Base-by-base conservation (phyloP, 2,888 invertebrate species). In the Parnassius apollo region DNA sequence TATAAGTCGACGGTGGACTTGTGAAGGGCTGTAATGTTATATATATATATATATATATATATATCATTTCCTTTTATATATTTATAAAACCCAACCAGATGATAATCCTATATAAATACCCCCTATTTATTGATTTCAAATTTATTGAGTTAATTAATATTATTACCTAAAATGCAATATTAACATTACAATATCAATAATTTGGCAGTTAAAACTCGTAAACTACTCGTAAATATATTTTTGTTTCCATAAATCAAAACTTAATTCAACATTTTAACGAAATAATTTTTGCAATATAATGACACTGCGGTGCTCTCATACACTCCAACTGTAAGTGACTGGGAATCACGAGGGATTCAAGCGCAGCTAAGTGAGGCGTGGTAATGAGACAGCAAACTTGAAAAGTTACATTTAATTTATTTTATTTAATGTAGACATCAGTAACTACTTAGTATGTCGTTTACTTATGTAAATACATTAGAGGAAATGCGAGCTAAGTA, bases 371-470 rank as follows among this genome's bases (percentile, higher is more conserved):
- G 58, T 57, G 57, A 64, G 64, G 56, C 57, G 57, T 56, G 60
- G 53, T 64, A 65, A 70, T 69, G 68, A 65, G 65, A 65, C 67
- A 61, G 60, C 68, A 61, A 68, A 68, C 68, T 69, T 65, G 45
- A 62, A 63, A 70, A 70, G 65, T 69, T 63, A 61, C 68, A 66
- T 70, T 67, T 68, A 68, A 68, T 67, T 65, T 64, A 56, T 60
- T n/a, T n/a, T n/a, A n/a, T n/a, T n/a, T 66, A 67, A 65, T 67
- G 66, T 66, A 64, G 66, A 68, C 68, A 67, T 64, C 66, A 68
- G 65, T 67, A 58, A 65, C 59, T 64, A 64, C 65, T 66, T 63
- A 64, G 62, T 25, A 52, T 42, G 46, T 51, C 18, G 53, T 53
- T 65, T 64, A 54, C 57, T 58, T 66, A 64, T 64, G 57, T 64